Evolutionary conservation across 1,140 invertebrate genomes (phyloP).

Genomic region (Drepana arcuata): DNA sequence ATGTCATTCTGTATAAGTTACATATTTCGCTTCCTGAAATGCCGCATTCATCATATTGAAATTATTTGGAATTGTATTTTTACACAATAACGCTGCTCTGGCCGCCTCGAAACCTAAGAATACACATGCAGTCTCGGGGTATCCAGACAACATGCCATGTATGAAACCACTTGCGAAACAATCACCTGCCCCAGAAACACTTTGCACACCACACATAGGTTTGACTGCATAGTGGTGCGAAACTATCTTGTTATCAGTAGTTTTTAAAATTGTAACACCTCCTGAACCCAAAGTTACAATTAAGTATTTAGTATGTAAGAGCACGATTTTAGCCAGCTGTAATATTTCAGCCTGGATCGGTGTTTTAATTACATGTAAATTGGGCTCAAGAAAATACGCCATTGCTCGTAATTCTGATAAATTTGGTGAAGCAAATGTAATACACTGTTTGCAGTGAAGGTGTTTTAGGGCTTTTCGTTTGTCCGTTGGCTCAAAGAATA

Average conservation of each 20-base stretch:
- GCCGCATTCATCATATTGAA: too few relatives aligned
- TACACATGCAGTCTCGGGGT: constrained; percentile 66
- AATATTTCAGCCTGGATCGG: constrained; percentile 64
- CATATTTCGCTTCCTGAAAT: too few relatives aligned
- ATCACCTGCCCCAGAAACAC: constrained; percentile 78
- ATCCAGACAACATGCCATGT: constrained; percentile 60
- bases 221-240: constrained; percentile 52
- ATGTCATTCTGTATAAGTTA: too few relatives aligned
- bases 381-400: constrained; percentile 41
- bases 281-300: constrained; percentile 73
- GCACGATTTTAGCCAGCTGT: constrained; percentile 34
- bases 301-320: constrained; percentile 30
- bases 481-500: constrained; percentile 61
- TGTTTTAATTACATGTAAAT: constrained; percentile 2
- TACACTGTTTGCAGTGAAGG: constrained; percentile 13
- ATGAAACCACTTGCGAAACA: constrained; percentile 77
- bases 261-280: constrained; percentile 69
- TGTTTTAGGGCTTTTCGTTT: constrained; percentile 48
- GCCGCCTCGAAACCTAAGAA: constrained; percentile 73
- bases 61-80: constrained; percentile 62
- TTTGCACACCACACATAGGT: constrained; percentile 61
- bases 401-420: constrained; percentile 78
- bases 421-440: constrained; percentile 82
- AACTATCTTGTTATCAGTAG: constrained; percentile 12
- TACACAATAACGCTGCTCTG: constrained; percentile 62